A percentile compares a stretch with the other conserved stretches of the same genome.
These are phyloP conservation scores for Drosophila seclusa DNA, from an alignment of 2,888 invertebrate genomes.

Conservation along the genomic window DNA sequence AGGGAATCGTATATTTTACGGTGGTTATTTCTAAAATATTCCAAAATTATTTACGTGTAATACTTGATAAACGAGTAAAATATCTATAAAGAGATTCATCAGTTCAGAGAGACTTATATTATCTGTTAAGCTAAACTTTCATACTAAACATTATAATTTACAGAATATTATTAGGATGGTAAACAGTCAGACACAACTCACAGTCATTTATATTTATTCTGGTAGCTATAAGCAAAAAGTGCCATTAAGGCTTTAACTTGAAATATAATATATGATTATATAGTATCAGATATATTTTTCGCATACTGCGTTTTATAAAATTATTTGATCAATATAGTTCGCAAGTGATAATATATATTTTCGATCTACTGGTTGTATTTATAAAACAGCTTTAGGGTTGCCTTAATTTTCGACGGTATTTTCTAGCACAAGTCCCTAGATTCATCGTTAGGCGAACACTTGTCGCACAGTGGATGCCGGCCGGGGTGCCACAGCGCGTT, in stretches of 20 bases:
- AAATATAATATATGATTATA: not conserved
- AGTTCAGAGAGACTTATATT: not conserved
- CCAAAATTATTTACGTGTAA: not conserved
- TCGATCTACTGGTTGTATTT: not conserved
- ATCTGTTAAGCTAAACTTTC: not conserved
- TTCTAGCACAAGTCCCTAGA: not conserved
- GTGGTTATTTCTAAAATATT: not conserved
- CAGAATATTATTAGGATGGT: not conserved
- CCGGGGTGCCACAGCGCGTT: slow-evolving; percentile 3
- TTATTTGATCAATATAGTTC: not conserved
- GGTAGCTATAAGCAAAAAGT: not conserved
- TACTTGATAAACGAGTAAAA: not conserved
- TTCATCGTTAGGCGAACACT: slow-evolving; percentile 1
- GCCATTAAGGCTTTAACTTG: not conserved
- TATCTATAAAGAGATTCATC: not conserved
- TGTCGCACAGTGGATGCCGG: slow-evolving; percentile 18
- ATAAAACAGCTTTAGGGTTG: not conserved
- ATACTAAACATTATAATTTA: not conserved
- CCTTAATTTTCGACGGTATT: not conserved
- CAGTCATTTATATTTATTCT: not conserved
- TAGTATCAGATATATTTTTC: not conserved
- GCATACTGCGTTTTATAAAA: not conserved
- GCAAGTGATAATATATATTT: not conserved
- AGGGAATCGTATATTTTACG: not conserved
- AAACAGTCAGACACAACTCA: not conserved